Base-by-base conservation (phyloP, 2,888 invertebrate species). In the Diplolepis rosae region DNA sequence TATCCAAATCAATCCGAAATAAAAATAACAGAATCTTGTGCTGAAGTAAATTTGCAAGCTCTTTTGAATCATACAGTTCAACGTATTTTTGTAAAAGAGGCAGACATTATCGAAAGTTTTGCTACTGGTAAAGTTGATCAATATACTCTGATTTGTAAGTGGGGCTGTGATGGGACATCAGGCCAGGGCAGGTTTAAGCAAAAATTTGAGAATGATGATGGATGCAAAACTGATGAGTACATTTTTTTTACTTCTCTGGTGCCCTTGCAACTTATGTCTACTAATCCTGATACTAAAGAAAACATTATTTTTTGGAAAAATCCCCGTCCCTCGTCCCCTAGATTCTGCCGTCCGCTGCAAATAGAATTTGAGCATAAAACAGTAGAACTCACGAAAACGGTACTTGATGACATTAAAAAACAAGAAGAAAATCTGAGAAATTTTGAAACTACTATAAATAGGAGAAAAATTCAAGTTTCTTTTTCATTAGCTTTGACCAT, bases 151-250 rank as follows among this genome's bases (percentile, higher is more conserved):
- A 66, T 66, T 66, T 66, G 50, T 30, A 66, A 66, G 27, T 66
- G 67, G 67, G 67, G 22, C 15, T 35, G 52, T 35, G 67, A 67
- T 67, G 67, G 71, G 39, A 51, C 52, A 77, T 54, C 68, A 72
- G 24, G 52, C 75, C 68, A 72, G 70, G 56, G 77, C 75, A 30
- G 28, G 54, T 45, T 66, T 61, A 61, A 65, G 24, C 48, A 72
- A 52, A 67, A 66, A 71, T 74, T 76, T 73, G 24, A 61, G 24
- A 61, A 68, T 48, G 65, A 68, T 71, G 65, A 54, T 22, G 54
- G 54, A 24, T 48, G 54, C 65, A 35, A 71, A 67, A 52, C 51
- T 52, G 56, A 61, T 28, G 35, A 35, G 22, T 27, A 39, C 45
- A 56, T 68, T 13, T 68, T 68, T 35, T 68, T 68, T 24, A 65